Evolutionary conservation across 2,888 invertebrate genomes (phyloP).

Genomic region (Asteroscopus sphinx): DNA sequence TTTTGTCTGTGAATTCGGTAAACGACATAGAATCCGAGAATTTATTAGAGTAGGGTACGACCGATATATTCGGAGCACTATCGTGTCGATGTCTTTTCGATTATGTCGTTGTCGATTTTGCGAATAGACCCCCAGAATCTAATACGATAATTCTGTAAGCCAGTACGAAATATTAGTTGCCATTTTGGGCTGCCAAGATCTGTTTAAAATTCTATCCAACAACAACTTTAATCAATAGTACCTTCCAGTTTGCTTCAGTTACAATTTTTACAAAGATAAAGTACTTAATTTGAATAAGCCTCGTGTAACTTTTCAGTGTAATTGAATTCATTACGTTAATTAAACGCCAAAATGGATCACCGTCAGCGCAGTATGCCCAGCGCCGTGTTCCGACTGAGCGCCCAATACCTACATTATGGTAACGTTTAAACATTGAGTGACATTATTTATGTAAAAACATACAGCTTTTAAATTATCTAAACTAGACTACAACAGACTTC

Average conservation of each 20-base stretch:
- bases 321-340: slow-evolving; percentile 52
- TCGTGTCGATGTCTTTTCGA: too few relatives aligned
- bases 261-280: slow-evolving; percentile 37
- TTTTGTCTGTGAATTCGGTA: too few relatives aligned
- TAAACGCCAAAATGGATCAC: slow-evolving; percentile 35
- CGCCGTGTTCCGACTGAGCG: slow-evolving; percentile 14
- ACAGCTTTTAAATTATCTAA: background rate
- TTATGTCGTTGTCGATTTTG: too few relatives aligned
- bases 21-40: too few relatives aligned
- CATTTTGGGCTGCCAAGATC: slow-evolving; percentile 2
- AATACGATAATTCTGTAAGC: background rate
- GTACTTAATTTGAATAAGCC: slow-evolving; percentile 28
- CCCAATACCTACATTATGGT: slow-evolving; percentile 14
- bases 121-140: background rate
- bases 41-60: too few relatives aligned
- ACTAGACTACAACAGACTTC: too few relatives aligned
- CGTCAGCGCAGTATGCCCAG: slow-evolving; percentile 10
- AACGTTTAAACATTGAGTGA: slow-evolving; percentile 3
- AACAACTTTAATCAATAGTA: slow-evolving; percentile 33
- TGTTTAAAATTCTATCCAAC: slow-evolving; percentile 37
- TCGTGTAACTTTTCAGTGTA: slow-evolving; percentile 33
- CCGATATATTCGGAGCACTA: too few relatives aligned
- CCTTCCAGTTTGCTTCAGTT: slow-evolving; percentile 19
- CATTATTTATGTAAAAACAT: slow-evolving; percentile 6
- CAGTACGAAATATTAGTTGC: slow-evolving; percentile 1